phyloP scores from a whole-genome alignment of 2,113 vertebrate genomes.

The Syngnathus typhle region DNA sequence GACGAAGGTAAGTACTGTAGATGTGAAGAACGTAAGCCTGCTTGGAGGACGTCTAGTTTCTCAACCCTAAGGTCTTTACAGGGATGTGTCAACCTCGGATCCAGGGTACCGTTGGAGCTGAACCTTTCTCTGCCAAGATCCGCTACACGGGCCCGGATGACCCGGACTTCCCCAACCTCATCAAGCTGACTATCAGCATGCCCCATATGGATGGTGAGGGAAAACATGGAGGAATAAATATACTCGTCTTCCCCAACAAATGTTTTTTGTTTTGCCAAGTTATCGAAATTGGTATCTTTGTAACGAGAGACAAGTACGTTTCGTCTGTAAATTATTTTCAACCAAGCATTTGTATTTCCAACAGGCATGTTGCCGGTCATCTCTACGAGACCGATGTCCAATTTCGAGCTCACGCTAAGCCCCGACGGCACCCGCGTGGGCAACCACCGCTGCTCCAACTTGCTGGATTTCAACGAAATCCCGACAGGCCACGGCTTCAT shows the following conservation, averaged over 20 bases:
- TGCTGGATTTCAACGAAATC: constrained; percentile 79
- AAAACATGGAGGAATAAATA: neutral
- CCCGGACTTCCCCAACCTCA: constrained; percentile 72
- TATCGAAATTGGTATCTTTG: no score
- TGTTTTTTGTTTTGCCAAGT: no score
- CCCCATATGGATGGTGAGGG: constrained; percentile 75
- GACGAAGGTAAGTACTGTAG: constrained; percentile 68
- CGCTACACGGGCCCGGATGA: constrained; percentile 71
- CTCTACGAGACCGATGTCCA: constrained; percentile 75
- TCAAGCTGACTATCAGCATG: constrained; percentile 73
- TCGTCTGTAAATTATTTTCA: neutral
- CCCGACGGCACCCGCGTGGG: constrained; percentile 75
- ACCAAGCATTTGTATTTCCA: neutral
- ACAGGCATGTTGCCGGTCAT: constrained; percentile 80
- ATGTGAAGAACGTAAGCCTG: no score
- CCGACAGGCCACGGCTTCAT: constrained; percentile 78
- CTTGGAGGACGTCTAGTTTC: neutral
- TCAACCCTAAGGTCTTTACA: constrained; percentile 27
- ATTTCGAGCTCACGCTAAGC: constrained; percentile 79
- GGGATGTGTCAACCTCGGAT: constrained; percentile 74
- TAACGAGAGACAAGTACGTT: neutral
- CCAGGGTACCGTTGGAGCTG: constrained; percentile 71
- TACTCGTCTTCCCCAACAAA: neutral
- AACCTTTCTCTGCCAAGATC: constrained; percentile 78
- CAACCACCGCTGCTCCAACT: constrained; percentile 81